Evolutionary conservation across 2,888 invertebrate genomes (phyloP).

Genomic region (Netelia virgata): DNA sequence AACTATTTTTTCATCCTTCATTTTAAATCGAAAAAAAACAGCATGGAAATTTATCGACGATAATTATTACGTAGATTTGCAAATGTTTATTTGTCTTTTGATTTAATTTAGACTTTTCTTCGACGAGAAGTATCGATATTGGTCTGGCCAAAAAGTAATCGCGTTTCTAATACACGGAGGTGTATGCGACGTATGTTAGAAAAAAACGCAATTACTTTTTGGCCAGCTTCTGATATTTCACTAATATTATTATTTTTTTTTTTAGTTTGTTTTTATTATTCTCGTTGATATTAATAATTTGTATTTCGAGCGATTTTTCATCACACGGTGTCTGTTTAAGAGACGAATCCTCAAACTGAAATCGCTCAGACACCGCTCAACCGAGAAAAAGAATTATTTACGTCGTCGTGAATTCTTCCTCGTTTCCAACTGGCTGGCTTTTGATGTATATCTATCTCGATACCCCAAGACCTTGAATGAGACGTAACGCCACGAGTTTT

Average conservation of each 20-base stretch:
- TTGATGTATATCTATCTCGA: slow-evolving; percentile 2
- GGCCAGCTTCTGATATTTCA: neutral
- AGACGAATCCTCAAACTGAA: neutral
- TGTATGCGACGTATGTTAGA: no score
- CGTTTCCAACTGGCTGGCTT: slow-evolving; percentile 50
- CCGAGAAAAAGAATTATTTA: slow-evolving; percentile 32
- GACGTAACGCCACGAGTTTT: slow-evolving; percentile 27
- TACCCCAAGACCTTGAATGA: slow-evolving; percentile 36
- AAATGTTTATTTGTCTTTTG: no score
- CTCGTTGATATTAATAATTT: neutral
- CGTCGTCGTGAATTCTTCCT: slow-evolving; percentile 29
- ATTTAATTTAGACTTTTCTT: no score
- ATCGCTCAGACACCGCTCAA: slow-evolving; percentile 12
- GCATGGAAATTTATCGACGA: no score
- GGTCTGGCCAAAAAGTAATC: no score
- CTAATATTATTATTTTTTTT: neutral
- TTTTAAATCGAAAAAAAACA: neutral
- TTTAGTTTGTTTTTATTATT: neutral
- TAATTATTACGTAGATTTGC: no score
- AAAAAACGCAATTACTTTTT: no score
- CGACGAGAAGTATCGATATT: no score
- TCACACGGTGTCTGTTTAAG: no score
- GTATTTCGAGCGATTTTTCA: neutral
- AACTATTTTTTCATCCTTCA: neutral
- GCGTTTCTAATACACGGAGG: no score